Base-by-base conservation (phyloP, 2,113 vertebrate species). In the Oreocharis arfaki region DNA sequence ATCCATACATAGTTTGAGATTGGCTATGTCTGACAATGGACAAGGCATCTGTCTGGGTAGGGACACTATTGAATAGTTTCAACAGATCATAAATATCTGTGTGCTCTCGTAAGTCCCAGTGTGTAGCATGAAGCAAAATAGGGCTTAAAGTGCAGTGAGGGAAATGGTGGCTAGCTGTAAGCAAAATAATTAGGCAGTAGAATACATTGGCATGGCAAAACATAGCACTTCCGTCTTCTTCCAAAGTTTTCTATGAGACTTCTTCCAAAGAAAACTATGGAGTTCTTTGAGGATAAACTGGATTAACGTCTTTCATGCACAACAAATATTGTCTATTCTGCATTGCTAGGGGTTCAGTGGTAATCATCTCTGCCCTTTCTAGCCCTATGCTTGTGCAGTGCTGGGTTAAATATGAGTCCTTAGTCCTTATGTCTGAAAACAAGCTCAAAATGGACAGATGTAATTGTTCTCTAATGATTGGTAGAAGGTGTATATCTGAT, bases 1-100 rank as follows among this genome's bases (percentile, higher is more conserved):
- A 32, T 44, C 11, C 0, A 1, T 37, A 13, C 2, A 1, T 9
- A 7, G 5, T 61, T 75, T 18, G 37, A n/a, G 21, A 4, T 28
- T 56, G 63, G 16, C 28, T 79, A 3, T 22, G 37, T 16, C 2
- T 44, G 50, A n/a, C 3, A 12, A 11, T 30, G 24, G 11, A 50
- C 23, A 46, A 37, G 10, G 10, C 6, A 42, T 52, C 16, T 42
- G 9, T 37, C 63, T 84, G 30, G 32, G 30, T n/a, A 10, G 16
- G 17, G 33, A 46, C 19, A 7, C 33, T 37, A 30, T 0, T 32
- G 53, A 55, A 26, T 27, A 11, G 39, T 55, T 87, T 84, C 41
- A 30, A 77, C 59, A 50, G 32, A 6, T 41, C 1, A 1, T 33
- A 21, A 71, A 37, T 44, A 32, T 33, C 46, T 12, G 1, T 5